phyloP scores from a whole-genome alignment of 2,888 invertebrate species.

The Limnephilus rhombicus region DNA sequence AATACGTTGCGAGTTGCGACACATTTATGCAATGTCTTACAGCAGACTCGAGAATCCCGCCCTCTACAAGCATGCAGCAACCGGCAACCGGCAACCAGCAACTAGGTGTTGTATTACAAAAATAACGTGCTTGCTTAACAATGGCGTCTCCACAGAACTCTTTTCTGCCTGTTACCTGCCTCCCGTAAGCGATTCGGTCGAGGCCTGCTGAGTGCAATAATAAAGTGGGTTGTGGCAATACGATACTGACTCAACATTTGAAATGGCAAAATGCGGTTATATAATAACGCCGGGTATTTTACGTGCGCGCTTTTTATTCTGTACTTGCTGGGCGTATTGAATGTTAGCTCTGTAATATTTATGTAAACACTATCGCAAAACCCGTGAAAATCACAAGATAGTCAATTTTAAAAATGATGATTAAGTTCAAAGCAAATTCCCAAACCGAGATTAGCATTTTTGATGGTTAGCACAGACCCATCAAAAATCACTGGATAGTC shows the following conservation, averaged over 20 bases:
- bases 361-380: background rate
- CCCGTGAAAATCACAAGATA: background rate
- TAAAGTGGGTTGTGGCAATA: background rate
- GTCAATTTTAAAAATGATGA: too few species aligned
- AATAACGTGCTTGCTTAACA: constrained; percentile 19
- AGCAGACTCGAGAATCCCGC: constrained; percentile 20
- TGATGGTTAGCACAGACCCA: too few species aligned
- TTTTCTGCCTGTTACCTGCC: constrained; percentile 29
- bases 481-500: background rate
- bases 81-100: background rate
- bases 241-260: constrained; percentile 13
- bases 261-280: background rate
- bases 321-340: background rate
- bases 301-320: background rate
- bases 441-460: too few species aligned
- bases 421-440: too few species aligned
- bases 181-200: constrained; percentile 6
- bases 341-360: background rate
- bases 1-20: background rate
- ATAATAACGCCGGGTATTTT: background rate
- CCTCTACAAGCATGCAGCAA: background rate
- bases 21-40: constrained; percentile 37
- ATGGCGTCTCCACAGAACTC: constrained; percentile 8
- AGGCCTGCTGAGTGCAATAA: background rate
- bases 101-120: constrained; percentile 22